Evolutionary conservation across 1,140 invertebrate species (phyloP).

Genomic region (Aphis craccivora): DNA sequence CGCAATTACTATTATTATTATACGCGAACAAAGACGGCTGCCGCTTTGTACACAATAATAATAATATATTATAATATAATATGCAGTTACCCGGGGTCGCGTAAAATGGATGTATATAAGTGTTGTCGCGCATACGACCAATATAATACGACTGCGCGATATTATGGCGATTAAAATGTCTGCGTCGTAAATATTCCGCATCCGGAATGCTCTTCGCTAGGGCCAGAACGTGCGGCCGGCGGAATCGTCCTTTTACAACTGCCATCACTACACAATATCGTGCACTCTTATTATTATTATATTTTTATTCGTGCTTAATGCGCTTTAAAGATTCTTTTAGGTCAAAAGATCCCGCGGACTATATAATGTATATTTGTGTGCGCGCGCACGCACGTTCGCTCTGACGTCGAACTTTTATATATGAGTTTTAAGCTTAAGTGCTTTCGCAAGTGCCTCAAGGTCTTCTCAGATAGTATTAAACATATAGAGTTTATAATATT

Average conservation of each 20-base stretch:
- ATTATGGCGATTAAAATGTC: conserved; percentile 34
- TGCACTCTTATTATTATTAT: not conserved
- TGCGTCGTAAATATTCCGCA: conserved; percentile 35
- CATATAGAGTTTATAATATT: not conserved
- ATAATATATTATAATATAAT: not conserved
- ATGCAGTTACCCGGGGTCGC: not conserved
- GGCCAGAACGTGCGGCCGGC: not conserved
- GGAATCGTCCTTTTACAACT: not conserved
- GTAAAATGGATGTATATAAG: not conserved
- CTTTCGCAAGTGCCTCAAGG: not conserved
- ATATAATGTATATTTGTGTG: too few relatives aligned
- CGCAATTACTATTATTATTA: too few relatives aligned
- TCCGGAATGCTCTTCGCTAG: not conserved
- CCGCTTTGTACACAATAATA: too few relatives aligned
- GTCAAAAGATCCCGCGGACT: not conserved
- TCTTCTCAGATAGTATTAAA: not conserved
- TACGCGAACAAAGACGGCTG: too few relatives aligned
- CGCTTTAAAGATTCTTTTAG: conserved; percentile 21
- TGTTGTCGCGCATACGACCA: not conserved
- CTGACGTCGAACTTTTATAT: not conserved
- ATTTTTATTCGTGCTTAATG: not conserved
- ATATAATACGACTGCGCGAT: not conserved
- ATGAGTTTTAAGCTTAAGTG: not conserved
- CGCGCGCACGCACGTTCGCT: too few relatives aligned
- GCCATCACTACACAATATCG: not conserved